Evolutionary conservation across 2,113 vertebrate genomes (phyloP).

Genomic region (Triplophysa rosa): DNA sequence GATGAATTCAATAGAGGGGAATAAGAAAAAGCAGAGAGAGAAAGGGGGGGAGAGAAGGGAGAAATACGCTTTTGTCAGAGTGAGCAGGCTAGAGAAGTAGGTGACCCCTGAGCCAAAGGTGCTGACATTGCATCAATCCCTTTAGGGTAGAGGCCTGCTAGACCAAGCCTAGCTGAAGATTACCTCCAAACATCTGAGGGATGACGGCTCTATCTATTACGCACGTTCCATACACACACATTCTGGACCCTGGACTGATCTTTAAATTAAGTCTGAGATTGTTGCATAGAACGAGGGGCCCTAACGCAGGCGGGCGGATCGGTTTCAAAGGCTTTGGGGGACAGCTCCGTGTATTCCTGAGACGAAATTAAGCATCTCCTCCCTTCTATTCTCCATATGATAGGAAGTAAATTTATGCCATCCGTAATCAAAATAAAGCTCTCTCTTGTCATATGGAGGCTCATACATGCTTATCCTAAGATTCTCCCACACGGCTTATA

Average conservation of each 20-base stretch:
- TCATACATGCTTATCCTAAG: slow-evolving; percentile 71
- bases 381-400: slow-evolving; percentile 71
- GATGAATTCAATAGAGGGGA: slow-evolving; percentile 80
- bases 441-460: slow-evolving; percentile 72
- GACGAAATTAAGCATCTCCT: slow-evolving; percentile 65
- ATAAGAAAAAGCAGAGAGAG: slow-evolving; percentile 59
- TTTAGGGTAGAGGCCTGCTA: slow-evolving; percentile 91
- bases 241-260: slow-evolving; percentile 78
- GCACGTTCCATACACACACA: slow-evolving; percentile 76
- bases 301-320: slow-evolving; percentile 72
- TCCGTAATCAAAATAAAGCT: slow-evolving; percentile 76
- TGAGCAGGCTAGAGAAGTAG: slow-evolving; percentile 87
- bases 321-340: slow-evolving; percentile 74
- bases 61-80: slow-evolving; percentile 85
- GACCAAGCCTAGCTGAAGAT: slow-evolving; percentile 85
- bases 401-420: slow-evolving; percentile 73
- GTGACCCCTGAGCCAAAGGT: slow-evolving; percentile 94
- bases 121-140: slow-evolving; percentile 97
- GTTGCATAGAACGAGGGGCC: slow-evolving; percentile 76
- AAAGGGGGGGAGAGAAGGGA: slow-evolving; percentile 63
- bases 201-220: slow-evolving; percentile 79
- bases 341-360: slow-evolving; percentile 72
- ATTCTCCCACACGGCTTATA: slow-evolving; percentile 76
- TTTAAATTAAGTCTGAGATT: slow-evolving; percentile 85
- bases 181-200: slow-evolving; percentile 92